Percentiles rank a stretch among this genome's conserved stretches.
Evolutionary conservation across 2,797 vertebrate species (phyloP).

Genomic region (Columba guinea): DNA sequence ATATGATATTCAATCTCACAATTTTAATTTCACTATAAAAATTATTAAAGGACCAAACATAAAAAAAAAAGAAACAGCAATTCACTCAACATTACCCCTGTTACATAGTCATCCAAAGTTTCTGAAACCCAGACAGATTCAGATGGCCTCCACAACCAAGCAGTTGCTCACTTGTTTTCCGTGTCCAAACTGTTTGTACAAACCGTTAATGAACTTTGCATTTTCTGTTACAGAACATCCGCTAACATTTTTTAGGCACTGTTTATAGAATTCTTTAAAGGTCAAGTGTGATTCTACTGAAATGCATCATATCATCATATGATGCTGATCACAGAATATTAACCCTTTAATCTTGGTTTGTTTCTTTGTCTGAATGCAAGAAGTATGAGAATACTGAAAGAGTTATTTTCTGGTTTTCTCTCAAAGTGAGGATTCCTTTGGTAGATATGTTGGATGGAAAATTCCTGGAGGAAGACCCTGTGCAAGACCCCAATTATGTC

Average conservation of each 20-base stretch:
- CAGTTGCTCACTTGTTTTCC: background rate
- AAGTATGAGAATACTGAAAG: background rate
- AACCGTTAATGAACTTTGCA: background rate
- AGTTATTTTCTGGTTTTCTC: background rate
- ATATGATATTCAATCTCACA: background rate
- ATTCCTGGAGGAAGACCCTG: background rate
- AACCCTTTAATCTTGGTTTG: background rate
- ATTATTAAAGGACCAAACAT: background rate
- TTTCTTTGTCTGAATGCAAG: background rate
- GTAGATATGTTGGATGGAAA: background rate
- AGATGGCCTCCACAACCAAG: background rate
- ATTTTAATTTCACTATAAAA: background rate
- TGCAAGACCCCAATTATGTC: background rate
- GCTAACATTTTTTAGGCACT: background rate
- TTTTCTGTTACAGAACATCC: slow-evolving; percentile 9
- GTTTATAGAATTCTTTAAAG: slow-evolving; percentile 14
- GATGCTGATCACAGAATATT: background rate
- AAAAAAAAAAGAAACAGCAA: background rate
- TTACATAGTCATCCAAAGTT: background rate
- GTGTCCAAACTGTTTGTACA: background rate
- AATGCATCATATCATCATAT: background rate
- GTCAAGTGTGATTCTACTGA: background rate
- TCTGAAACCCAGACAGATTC: background rate
- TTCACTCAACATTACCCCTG: background rate
- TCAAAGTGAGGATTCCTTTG: background rate